Conservation (phyloP, 1,140 invertebrate species). For the Temnothorax nylanderi region DNA sequence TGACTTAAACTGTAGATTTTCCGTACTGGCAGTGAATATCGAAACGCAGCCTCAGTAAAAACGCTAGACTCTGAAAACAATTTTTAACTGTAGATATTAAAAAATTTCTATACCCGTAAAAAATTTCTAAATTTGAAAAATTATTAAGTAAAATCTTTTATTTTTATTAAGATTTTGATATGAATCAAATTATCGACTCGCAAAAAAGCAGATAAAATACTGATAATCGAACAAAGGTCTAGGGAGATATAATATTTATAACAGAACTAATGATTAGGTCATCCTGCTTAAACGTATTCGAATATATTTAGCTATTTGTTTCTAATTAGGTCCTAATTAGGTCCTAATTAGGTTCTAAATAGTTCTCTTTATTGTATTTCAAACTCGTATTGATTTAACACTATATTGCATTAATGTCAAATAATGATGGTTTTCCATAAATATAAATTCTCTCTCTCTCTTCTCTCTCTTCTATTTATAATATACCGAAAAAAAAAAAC, state of each 20-base stretch:
- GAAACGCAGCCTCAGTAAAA: neutral
- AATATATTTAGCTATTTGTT: neutral
- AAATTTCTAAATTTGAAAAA: neutral
- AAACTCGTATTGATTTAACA: neutral
- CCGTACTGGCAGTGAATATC: no score
- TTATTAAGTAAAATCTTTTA: neutral
- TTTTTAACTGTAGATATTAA: neutral
- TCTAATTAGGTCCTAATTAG: neutral
- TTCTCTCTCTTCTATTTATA: no score
- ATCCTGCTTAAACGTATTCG: neutral
- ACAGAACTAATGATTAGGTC: neutral
- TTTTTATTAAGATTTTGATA: neutral
- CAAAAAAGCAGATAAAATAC: neutral
- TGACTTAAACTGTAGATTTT: no score
- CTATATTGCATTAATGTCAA: no score
- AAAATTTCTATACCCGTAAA: neutral
- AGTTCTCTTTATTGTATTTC: neutral
- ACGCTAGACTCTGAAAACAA: neutral
- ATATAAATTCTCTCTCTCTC: no score
- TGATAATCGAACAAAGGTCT: neutral
- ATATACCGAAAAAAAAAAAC: neutral
- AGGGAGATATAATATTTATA: neutral
- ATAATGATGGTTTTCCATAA: no score
- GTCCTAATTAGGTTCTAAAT: neutral
- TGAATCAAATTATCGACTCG: neutral